A percentile compares a stretch with the other conserved stretches of the same genome.
Evolutionary conservation across 2,797 vertebrate species (phyloP).

Genomic region (Hydrolagus colliei): DNA sequence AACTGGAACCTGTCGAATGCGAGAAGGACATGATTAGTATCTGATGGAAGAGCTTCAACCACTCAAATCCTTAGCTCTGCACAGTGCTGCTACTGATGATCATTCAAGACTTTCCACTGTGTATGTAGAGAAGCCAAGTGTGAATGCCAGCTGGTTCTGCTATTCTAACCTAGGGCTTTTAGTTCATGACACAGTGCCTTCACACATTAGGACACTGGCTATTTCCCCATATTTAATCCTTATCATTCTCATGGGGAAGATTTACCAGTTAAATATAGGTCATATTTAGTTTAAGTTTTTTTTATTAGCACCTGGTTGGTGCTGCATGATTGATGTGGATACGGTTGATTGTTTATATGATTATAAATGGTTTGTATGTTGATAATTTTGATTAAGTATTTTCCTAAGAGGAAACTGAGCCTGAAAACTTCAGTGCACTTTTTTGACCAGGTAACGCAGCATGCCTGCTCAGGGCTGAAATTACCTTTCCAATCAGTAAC

Average conservation of each 20-base stretch:
- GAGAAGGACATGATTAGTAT: not conserved
- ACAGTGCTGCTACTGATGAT: not conserved
- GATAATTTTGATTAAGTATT: too few relatives aligned
- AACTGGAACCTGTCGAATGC: not conserved
- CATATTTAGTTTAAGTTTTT: not conserved
- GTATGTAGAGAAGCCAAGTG: not conserved
- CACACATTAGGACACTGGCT: not conserved
- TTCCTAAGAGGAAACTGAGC: too few relatives aligned
- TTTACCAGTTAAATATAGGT: not conserved
- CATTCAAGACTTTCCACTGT: not conserved
- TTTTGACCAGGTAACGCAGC: too few relatives aligned
- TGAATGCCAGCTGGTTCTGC: not conserved
- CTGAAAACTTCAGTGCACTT: too few relatives aligned
- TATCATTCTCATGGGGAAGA: not conserved
- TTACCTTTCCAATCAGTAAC: too few relatives aligned
- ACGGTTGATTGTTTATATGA: too few relatives aligned
- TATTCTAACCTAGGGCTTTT: too few relatives aligned
- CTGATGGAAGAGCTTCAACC: not conserved
- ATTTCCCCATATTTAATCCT: not conserved
- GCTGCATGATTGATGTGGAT: too few relatives aligned
- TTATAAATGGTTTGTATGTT: too few relatives aligned
- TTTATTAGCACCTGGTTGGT: too few relatives aligned
- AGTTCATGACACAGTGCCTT: not conserved
- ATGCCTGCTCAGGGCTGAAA: too few relatives aligned
- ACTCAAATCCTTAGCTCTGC: not conserved